Evolutionary conservation across 2,888 invertebrate genomes (phyloP).

Genomic region (Aleiodes testaceus): DNA sequence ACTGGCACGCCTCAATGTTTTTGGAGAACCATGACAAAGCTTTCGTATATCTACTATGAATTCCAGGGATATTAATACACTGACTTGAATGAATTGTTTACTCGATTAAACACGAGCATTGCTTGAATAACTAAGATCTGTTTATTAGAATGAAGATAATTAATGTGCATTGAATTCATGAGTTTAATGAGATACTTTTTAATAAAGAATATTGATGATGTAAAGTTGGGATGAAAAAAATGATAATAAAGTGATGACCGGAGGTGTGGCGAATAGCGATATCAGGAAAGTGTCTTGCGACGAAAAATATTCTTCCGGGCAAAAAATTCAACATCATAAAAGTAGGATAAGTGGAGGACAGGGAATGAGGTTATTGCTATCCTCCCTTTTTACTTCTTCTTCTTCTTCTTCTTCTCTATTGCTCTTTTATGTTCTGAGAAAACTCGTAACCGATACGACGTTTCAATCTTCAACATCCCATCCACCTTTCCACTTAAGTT

Average conservation of each 20-base stretch:
- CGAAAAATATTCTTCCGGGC: constrained; percentile 2
- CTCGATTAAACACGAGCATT: too few species aligned
- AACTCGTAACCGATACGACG: constrained; percentile 56
- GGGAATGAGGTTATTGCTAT: constrained; percentile 8
- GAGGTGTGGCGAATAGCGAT: constrained; percentile 25
- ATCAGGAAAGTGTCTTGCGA: constrained; percentile 1
- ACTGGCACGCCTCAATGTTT: constrained; percentile 51
- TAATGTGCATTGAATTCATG: too few species aligned
- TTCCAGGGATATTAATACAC: neutral
- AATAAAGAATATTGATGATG: too few species aligned
- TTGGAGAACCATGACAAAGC: constrained; percentile 48
- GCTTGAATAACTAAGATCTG: too few species aligned
- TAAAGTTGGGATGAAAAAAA: constrained; percentile 5
- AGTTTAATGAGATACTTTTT: too few species aligned
- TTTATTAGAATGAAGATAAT: too few species aligned
- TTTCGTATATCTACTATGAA: neutral
- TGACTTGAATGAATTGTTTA: too few species aligned
- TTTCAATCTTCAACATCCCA: constrained; percentile 61
- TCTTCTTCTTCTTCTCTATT: neutral
- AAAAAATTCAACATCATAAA: neutral
- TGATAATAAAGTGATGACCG: constrained; percentile 19
- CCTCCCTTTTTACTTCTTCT: constrained; percentile 19
- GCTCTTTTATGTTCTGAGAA: constrained; percentile 22
- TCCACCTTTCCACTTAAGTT: constrained; percentile 39
- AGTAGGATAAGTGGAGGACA: constrained; percentile 10